Evolutionary conservation across 2,113 vertebrate species (phyloP), one percentile per base, ranked within the genome.

Genomic region (Oncorhynchus tshawytscha): DNA sequence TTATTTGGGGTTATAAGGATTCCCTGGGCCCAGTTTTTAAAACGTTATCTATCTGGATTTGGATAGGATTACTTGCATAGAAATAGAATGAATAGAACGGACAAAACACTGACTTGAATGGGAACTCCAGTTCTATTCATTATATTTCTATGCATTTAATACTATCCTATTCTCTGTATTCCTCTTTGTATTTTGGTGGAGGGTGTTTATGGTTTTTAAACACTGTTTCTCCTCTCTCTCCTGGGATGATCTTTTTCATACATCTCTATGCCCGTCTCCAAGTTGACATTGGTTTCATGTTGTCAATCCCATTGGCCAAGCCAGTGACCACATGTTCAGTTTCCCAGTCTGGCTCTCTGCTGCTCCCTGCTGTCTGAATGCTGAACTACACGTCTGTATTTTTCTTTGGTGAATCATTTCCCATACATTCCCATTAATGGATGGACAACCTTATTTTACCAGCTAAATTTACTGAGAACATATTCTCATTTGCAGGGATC

Each of bases 311-410:
- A 67, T 71, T 71, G 73, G 51, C 70, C 48, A 68, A 84, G 49
- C 73, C 75, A 79, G 62, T 72, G 78, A 77, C 85, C 90, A 88
- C 85, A 84, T 88, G 88, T 85, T 87, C 24, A 60, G 78, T 81
- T 72, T 25, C 69, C 24, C 20, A 45, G 31, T 54, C 25, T 49
- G 62, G 77, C 76, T 79, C 78, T 88, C 77, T 89, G 76, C 84
- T 86, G 81, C 80, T 7, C 8, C 64, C 86, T 87, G 77, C 70
- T 89, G 89, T 71, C 74, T 67, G 39, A 25, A 11, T 12, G 1
- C 16, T 62, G 20, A 64, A 73, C 48, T 45, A 49, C 72, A 73
- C 3, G 8, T 20, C 5, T 5, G 18, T 7, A 4, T 57, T 4
- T 57, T 57, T 57, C 18, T 57, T 57, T 57, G 13, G 13, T 57